A percentile compares a stretch with the other conserved stretches of the same genome.
These are phyloP conservation scores for Drosophila subobscura DNA, from an alignment of 1,140 invertebrate species.

Conservation along the genomic window DNA sequence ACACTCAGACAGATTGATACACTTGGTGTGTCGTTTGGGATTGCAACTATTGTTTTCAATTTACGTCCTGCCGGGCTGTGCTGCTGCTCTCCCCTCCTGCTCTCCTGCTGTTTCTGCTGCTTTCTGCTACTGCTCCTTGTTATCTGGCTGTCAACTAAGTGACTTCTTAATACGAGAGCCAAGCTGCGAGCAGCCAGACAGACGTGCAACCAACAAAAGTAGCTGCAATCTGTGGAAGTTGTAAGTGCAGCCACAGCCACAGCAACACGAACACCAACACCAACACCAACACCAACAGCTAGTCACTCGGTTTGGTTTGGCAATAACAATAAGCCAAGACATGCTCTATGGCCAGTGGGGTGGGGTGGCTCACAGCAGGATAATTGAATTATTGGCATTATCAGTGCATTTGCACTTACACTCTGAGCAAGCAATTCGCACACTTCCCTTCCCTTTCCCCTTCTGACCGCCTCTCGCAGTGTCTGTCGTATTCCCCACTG, in stretches of 20 bases:
- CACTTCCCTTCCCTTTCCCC: neutral
- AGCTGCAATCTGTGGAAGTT: slow-evolving; percentile 43
- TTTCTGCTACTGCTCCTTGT: slow-evolving; percentile 35
- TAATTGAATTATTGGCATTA: slow-evolving; percentile 77
- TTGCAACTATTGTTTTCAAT: slow-evolving; percentile 62
- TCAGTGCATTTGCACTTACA: slow-evolving; percentile 63
- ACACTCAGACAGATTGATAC: slow-evolving; percentile 45
- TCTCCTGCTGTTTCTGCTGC: neutral
- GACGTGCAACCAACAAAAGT: slow-evolving; percentile 8
- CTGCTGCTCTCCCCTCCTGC: slow-evolving; percentile 2
- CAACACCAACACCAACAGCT: slow-evolving; percentile 43
- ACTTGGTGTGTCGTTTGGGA: slow-evolving; percentile 47
- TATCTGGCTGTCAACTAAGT: slow-evolving; percentile 67
- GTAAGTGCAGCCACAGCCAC: slow-evolving; percentile 41
- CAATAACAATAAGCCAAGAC: slow-evolving; percentile 63
- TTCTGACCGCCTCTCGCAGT: too few relatives aligned
- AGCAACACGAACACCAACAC: slow-evolving; percentile 9
- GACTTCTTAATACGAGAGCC: slow-evolving; percentile 59
- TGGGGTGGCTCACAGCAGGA: slow-evolving; percentile 35
- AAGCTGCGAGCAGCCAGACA: slow-evolving; percentile 2
- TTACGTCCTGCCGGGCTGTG: slow-evolving; percentile 55
- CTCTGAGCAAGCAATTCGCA: slow-evolving; percentile 3
- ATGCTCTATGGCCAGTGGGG: slow-evolving; percentile 8
- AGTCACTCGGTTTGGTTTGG: slow-evolving; percentile 66
- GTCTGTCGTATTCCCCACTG: neutral